Evolutionary conservation across 2,113 vertebrate genomes (phyloP).

Genomic region (Neofelis nebulosa): DNA sequence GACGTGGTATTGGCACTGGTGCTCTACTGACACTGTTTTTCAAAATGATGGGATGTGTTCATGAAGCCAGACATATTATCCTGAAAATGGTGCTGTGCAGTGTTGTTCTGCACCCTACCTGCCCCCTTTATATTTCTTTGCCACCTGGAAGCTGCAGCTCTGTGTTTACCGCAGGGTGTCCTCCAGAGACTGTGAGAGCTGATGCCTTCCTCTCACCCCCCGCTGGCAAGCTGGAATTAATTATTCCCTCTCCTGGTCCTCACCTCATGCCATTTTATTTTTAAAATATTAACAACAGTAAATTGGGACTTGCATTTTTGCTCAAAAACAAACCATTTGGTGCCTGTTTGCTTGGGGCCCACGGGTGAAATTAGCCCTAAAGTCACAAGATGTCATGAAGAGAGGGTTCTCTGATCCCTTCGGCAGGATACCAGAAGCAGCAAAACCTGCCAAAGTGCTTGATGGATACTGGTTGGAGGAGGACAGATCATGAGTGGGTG

Average conservation of each 20-base stretch:
- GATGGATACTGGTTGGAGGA: neutral
- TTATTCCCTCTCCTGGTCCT: neutral
- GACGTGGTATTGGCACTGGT: neutral
- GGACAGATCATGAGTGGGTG: neutral
- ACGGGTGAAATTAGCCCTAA: neutral
- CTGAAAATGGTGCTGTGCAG: neutral
- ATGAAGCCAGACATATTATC: neutral
- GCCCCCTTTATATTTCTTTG: neutral
- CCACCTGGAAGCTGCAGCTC: neutral
- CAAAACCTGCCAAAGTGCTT: neutral
- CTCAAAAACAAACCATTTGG: neutral
- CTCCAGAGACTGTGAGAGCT: neutral
- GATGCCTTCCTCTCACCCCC: neutral
- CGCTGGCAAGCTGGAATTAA: slow-evolving; percentile 20
- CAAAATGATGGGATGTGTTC: neutral
- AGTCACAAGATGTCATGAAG: neutral
- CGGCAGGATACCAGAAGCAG: neutral
- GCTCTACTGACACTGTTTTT: neutral
- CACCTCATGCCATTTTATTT: slow-evolving; percentile 8
- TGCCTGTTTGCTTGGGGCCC: neutral
- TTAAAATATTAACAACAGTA: slow-evolving; percentile 18
- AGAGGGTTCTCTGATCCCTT: neutral
- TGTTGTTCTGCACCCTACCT: neutral
- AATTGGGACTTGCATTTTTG: neutral
- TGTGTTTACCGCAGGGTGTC: neutral